A percentile compares a stretch with the other conserved stretches of the same genome.
phyloP scores from a whole-genome alignment of 2,888 invertebrate genomes.

The Amphipoea lucens region DNA sequence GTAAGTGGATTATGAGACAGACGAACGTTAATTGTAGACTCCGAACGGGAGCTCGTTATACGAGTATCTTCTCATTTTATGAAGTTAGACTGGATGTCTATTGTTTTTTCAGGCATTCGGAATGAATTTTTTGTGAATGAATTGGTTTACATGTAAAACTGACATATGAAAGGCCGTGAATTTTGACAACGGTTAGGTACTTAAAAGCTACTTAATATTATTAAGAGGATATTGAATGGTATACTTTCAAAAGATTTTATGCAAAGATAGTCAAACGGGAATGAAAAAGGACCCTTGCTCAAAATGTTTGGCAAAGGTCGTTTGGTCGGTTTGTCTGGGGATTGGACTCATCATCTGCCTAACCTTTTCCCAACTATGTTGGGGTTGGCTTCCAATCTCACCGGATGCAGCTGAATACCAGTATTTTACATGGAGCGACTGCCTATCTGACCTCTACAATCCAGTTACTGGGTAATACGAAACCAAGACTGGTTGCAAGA shows the following conservation, averaged over 20 bases:
- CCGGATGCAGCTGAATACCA: too few relatives aligned
- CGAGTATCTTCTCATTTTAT: constrained; percentile 25
- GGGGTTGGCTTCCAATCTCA: too few relatives aligned
- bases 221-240: too few relatives aligned
- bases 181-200: neutral
- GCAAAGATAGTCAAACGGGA: neutral
- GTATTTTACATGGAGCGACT: too few relatives aligned
- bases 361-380: too few relatives aligned
- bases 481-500: too few relatives aligned
- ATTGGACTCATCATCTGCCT: too few relatives aligned
- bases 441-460: too few relatives aligned
- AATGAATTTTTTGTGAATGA: neutral
- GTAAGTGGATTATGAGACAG: constrained; percentile 70
- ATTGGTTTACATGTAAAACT: too few relatives aligned
- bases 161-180: too few relatives aligned
- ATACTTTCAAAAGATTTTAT: neutral
- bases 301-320: neutral
- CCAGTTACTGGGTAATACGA: too few relatives aligned
- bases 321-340: neutral
- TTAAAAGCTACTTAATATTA: neutral
- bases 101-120: neutral
- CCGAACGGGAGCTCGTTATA: constrained; percentile 34
- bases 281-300: neutral
- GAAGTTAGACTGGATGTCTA: neutral
- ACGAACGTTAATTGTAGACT: constrained; percentile 57